Conservation (phyloP, 2,797 vertebrate species). For the Botia kubotai region DNA sequence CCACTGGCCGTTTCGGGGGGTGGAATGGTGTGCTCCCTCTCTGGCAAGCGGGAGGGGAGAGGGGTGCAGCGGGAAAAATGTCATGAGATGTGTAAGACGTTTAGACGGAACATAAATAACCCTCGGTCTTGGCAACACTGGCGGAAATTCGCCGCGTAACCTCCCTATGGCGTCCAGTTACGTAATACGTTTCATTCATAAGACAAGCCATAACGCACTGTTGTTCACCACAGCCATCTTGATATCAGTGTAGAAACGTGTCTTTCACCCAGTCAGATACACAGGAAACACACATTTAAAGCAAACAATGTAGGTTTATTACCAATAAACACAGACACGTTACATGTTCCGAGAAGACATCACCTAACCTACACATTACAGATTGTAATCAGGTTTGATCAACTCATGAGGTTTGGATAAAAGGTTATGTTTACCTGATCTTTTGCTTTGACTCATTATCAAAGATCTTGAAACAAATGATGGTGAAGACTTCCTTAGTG, state of each 20-base stretch:
- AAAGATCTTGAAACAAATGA: slow-evolving; percentile 55
- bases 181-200: neutral
- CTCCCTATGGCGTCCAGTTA: neutral
- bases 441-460: slow-evolving; percentile 66
- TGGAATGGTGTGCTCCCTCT: no score
- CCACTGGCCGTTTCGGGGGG: no score
- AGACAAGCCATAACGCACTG: neutral
- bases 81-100: no score
- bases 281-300: slow-evolving; percentile 2
- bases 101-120: no score
- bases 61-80: no score
- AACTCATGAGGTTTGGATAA: slow-evolving; percentile 1
- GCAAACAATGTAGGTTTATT: slow-evolving; percentile 15
- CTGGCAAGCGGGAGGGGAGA: no score
- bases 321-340: slow-evolving; percentile 35
- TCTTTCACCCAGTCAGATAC: neutral
- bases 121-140: no score
- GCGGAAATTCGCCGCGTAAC: neutral
- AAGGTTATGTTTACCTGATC: slow-evolving; percentile 70
- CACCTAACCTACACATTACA: no score
- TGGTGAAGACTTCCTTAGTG: slow-evolving; percentile 59
- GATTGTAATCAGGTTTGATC: no score
- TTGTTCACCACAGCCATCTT: neutral
- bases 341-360: no score
- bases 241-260: no score